Evolutionary conservation across 1,140 invertebrate species (phyloP).

Genomic region (Drosophila sturtevanti): DNA sequence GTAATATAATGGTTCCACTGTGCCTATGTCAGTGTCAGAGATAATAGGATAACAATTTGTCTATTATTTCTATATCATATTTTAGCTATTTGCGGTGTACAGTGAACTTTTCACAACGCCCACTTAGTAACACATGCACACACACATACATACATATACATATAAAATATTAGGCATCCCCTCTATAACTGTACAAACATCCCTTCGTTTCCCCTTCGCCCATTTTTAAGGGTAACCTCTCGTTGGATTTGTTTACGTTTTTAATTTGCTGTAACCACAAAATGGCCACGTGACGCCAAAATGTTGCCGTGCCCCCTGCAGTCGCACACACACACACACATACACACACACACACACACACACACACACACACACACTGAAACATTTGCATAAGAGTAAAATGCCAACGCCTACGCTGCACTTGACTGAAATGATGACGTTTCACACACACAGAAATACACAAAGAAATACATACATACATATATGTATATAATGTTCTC

Average conservation of each 20-base stretch:
- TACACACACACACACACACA: slow-evolving; percentile 1
- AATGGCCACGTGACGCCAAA: slow-evolving; percentile 57
- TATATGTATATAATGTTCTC: neutral
- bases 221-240: slow-evolving; percentile 11
- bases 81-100: slow-evolving; percentile 20
- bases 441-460: neutral
- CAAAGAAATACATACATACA: neutral
- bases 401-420: slow-evolving; percentile 20
- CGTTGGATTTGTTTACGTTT: slow-evolving; percentile 66
- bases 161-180: neutral
- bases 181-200: neutral
- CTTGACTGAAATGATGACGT: slow-evolving; percentile 38
- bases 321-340: neutral
- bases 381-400: neutral
- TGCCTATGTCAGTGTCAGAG: slow-evolving; percentile 6
- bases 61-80: slow-evolving; percentile 10
- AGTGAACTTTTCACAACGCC: slow-evolving; percentile 28
- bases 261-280: slow-evolving; percentile 60
- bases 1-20: slow-evolving; percentile 6
- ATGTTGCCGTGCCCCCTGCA: slow-evolving; percentile 25
- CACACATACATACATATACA: neutral
- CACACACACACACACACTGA: neutral
- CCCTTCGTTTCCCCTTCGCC: neutral
- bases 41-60: slow-evolving; percentile 23
- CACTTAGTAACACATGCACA: slow-evolving; percentile 14